Evolutionary conservation across 2,888 invertebrate species (phyloP).

Genomic region (Marasmarcha lunaedactyla): DNA sequence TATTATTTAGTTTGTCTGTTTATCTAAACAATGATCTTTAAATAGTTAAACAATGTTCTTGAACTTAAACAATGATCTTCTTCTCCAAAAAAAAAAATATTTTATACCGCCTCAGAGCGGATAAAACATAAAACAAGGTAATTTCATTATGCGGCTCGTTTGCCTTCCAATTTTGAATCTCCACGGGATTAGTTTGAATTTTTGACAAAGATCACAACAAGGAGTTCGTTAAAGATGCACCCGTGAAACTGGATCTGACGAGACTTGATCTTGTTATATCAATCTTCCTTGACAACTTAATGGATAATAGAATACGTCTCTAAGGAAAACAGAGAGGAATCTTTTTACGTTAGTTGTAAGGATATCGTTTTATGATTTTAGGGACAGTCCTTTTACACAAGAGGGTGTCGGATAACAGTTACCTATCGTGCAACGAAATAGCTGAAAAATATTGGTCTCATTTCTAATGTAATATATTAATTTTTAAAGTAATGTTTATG

Average conservation of each 20-base stretch:
- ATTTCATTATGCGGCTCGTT: not conserved
- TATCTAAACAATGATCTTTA: too few relatives aligned
- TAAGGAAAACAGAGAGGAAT: conserved; percentile 17
- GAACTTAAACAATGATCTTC: not conserved
- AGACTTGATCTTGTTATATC: conserved; percentile 48
- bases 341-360: not conserved
- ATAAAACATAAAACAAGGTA: too few relatives aligned
- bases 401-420: too few relatives aligned
- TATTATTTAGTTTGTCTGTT: too few relatives aligned
- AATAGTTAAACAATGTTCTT: not conserved
- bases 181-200: not conserved
- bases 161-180: not conserved
- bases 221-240: conserved; percentile 40
- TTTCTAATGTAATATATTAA: too few relatives aligned
- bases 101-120: too few relatives aligned
- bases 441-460: too few relatives aligned
- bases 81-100: not conserved
- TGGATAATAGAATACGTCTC: conserved; percentile 49
- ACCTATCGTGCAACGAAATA: too few relatives aligned
- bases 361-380: too few relatives aligned
- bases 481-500: too few relatives aligned
- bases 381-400: too few relatives aligned
- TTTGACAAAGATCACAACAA: not conserved
- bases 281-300: conserved; percentile 63
- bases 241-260: conserved; percentile 25